These are phyloP conservation scores for Odocoileus virginianus DNA, from an alignment of 2,113 vertebrate species.

Conservation along the genomic window DNA sequence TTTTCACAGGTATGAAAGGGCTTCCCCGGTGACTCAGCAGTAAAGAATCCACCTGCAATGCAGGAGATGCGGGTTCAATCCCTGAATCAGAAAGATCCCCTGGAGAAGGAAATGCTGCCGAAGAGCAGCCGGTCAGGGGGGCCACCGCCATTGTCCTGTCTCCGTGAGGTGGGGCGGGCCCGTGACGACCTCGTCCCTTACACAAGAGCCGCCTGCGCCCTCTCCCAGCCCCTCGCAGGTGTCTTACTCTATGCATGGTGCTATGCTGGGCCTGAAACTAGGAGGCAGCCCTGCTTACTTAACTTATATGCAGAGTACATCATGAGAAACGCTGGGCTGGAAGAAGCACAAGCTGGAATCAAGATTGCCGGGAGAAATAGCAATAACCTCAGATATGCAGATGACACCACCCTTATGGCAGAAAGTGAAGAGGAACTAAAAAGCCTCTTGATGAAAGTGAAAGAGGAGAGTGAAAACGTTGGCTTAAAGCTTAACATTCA, in stretches of 20 bases:
- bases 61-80: background rate
- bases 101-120: background rate
- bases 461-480: too few species aligned
- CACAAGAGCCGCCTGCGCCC: background rate
- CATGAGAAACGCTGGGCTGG: too few species aligned
- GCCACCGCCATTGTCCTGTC: background rate
- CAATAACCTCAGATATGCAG: too few species aligned
- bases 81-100: background rate
- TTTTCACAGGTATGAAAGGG: background rate
- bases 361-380: too few species aligned
- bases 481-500: too few species aligned
- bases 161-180: background rate
- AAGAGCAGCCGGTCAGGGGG: background rate
- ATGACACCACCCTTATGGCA: too few species aligned
- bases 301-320: too few species aligned
- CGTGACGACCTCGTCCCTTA: background rate
- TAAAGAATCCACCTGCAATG: background rate
- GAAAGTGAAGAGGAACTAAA: too few species aligned
- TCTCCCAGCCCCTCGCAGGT: background rate
- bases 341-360: too few species aligned
- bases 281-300: background rate
- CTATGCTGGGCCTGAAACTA: background rate
- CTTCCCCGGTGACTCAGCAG: background rate
- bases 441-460: too few species aligned
- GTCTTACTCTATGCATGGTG: background rate